Evolutionary conservation across 2,113 vertebrate genomes (phyloP).

Genomic region (Equus quagga): DNA sequence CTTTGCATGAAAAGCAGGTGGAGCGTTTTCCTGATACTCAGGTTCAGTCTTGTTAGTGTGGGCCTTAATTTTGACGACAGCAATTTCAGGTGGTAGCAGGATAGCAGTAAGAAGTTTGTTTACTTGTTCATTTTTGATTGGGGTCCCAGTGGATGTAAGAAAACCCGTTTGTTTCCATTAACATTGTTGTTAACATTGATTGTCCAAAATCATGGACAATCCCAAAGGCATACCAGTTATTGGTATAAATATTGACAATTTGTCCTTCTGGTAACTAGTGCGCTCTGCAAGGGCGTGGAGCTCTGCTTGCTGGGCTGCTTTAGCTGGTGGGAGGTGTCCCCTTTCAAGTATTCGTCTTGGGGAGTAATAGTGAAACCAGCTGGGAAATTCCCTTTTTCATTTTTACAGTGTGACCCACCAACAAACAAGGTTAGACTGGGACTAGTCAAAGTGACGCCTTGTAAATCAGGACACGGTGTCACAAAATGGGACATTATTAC

Average conservation of each 20-base stretch:
- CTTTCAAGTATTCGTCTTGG: neutral
- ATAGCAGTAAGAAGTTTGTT: no score
- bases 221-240: no score
- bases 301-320: neutral
- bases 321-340: neutral
- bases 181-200: no score
- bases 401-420: neutral
- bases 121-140: no score
- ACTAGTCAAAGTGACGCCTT: neutral
- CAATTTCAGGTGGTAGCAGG: no score
- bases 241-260: neutral
- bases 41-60: no score
- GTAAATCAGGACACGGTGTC: neutral
- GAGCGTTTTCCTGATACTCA: no score
- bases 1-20: neutral
- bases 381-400: neutral
- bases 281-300: neutral
- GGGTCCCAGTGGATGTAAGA: no score
- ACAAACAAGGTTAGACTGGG: neutral
- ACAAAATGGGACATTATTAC: neutral
- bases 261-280: neutral
- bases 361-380: neutral
- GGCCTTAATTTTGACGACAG: no score
- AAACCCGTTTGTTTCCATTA: no score
- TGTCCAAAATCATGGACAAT: no score